phyloP scores from a whole-genome alignment of 2,113 vertebrate genomes.

The Anseranas semipalmata region DNA sequence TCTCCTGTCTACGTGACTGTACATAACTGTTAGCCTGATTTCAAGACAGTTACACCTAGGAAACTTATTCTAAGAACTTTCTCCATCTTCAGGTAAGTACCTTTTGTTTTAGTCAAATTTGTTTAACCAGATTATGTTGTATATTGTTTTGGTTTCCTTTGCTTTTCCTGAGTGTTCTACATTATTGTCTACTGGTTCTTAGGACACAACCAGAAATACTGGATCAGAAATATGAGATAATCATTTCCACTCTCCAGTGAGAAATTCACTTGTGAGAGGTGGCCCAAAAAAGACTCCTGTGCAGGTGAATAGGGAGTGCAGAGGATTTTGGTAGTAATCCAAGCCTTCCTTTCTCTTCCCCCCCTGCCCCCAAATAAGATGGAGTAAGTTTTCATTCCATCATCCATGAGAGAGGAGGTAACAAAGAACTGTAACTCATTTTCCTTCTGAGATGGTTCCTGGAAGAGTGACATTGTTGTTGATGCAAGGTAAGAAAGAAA shows the following conservation, averaged over 20 bases:
- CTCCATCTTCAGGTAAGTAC: constrained; percentile 31
- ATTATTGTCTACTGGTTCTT: neutral
- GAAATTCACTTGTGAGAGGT: neutral
- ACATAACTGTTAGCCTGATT: neutral
- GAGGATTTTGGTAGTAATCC: neutral
- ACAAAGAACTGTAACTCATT: neutral
- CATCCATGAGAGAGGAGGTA: neutral
- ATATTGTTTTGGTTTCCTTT: neutral
- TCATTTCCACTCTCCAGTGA: neutral
- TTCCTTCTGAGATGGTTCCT: neutral
- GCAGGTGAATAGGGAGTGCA: neutral
- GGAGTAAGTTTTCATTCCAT: neutral
- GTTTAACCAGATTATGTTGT: neutral
- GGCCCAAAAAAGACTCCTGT: neutral
- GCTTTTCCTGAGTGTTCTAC: neutral
- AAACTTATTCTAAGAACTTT: constrained; percentile 3
- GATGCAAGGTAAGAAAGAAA: neutral
- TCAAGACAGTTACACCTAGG: neutral
- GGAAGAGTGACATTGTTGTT: neutral
- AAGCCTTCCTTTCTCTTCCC: too few relatives aligned
- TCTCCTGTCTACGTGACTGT: neutral
- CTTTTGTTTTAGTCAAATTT: neutral
- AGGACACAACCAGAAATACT: neutral
- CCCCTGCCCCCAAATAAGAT: accelerated
- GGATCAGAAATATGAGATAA: neutral